Evolutionary conservation across 1,140 invertebrate genomes (phyloP).

Genomic region (Drosophila willistoni): DNA sequence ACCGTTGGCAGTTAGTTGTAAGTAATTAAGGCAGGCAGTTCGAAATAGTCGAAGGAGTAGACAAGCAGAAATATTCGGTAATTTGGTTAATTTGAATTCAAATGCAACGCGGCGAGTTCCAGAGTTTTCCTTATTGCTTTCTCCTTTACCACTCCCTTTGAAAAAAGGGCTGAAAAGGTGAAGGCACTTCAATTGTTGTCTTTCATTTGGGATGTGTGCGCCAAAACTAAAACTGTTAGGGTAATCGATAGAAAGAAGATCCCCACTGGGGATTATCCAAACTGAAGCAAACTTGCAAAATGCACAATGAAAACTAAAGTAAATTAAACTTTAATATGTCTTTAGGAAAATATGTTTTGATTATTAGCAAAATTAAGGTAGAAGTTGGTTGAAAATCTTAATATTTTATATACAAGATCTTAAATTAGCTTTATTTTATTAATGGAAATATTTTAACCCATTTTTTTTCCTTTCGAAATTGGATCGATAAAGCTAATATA

Average conservation of each 20-base stretch:
- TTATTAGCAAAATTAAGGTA: too few species aligned
- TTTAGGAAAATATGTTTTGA: too few species aligned
- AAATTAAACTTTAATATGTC: not conserved
- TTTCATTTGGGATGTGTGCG: not conserved
- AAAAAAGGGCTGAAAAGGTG: not conserved
- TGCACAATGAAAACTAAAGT: not conserved
- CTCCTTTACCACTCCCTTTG: not conserved
- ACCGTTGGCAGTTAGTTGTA: conserved; percentile 51
- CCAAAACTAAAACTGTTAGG: not conserved
- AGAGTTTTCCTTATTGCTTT: conserved; percentile 9
- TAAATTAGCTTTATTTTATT: too few species aligned
- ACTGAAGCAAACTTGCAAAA: not conserved
- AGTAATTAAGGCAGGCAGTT: conserved; percentile 61
- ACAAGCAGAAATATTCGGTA: conserved; percentile 60
- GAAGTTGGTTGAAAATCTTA: too few species aligned
- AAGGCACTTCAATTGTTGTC: conserved; percentile 8
- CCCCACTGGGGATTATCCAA: not conserved
- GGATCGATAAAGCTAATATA: too few species aligned
- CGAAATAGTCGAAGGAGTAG: conserved; percentile 2
- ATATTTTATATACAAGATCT: too few species aligned
- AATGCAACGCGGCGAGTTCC: conserved; percentile 31
- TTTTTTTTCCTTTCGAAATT: too few species aligned
- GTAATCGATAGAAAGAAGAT: conserved; percentile 6
- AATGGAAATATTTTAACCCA: too few species aligned
- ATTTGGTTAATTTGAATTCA: conserved; percentile 74